Evolutionary conservation across 2,888 invertebrate species (phyloP).

Genomic region (Allolobophora icterica): DNA sequence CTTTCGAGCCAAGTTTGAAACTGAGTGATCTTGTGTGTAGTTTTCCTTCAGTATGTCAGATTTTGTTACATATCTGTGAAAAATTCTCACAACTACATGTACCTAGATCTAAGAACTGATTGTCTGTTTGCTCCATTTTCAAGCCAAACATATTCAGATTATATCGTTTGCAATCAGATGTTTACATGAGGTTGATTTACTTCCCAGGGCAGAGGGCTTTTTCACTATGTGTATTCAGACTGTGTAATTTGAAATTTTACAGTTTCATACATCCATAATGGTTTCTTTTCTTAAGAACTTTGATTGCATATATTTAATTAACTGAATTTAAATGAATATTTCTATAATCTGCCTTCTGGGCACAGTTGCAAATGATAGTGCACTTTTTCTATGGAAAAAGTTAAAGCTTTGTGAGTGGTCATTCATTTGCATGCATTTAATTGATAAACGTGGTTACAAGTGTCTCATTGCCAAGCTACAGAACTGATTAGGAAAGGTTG

Average conservation of each 20-base stretch:
- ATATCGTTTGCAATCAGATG: neutral
- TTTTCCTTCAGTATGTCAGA: neutral
- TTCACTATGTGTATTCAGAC: neutral
- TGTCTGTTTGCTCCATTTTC: neutral
- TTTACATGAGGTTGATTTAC: neutral
- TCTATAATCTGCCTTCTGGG: neutral
- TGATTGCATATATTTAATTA: conserved; percentile 3
- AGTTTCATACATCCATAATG: neutral
- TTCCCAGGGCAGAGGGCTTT: neutral
- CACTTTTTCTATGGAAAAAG: neutral
- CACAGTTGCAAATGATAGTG: neutral
- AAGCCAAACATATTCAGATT: neutral
- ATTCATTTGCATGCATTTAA: neutral
- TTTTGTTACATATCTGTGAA: neutral
- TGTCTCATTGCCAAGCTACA: neutral
- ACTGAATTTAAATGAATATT: neutral
- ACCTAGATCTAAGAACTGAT: neutral
- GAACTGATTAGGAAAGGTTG: conserved; percentile 11
- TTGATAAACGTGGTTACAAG: neutral
- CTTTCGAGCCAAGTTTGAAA: neutral
- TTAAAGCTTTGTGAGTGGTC: neutral
- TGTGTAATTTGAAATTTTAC: neutral
- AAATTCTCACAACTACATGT: neutral
- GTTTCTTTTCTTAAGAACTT: neutral
- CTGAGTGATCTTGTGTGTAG: neutral